Conservation (phyloP, 1,140 invertebrate genomes). For the Drosophila malerkotliana region DNA sequence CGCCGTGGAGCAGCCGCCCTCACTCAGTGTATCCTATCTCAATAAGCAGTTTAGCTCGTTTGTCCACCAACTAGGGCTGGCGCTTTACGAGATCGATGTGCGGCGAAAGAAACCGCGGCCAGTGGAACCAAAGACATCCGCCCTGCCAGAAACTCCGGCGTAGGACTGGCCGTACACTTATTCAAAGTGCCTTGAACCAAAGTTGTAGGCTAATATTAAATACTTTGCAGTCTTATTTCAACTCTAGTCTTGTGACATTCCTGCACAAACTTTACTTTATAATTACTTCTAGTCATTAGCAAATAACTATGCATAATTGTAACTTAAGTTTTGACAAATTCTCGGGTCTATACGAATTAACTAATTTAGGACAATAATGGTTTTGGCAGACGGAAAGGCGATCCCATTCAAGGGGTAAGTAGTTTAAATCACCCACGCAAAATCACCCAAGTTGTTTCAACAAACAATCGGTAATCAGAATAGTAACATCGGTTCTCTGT, state of each 20-base stretch:
- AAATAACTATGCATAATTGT: constrained; percentile 9
- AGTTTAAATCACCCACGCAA: not conserved
- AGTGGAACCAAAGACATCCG: not conserved
- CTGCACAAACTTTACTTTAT: constrained; percentile 10
- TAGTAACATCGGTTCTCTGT: constrained; percentile 44
- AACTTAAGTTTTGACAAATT: constrained; percentile 23
- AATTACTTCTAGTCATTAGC: constrained; percentile 30
- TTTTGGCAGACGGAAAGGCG: not conserved
- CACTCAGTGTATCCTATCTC: constrained; percentile 70
- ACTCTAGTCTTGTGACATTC: constrained; percentile 15
- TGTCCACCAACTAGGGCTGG: constrained; percentile 84
- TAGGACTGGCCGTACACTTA: constrained; percentile 20
- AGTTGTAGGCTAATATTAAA: constrained; percentile 54
- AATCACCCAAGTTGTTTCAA: constrained; percentile 5
- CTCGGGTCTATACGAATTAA: not conserved
- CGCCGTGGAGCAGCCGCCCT: constrained; percentile 62
- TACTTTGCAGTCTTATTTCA: constrained; percentile 12
- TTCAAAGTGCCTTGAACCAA: constrained; percentile 66
- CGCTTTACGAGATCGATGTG: constrained; percentile 84
- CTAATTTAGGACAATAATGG: constrained; percentile 10
- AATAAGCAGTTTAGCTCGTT: constrained; percentile 83
- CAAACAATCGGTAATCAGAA: constrained; percentile 41
- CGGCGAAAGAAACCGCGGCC: constrained; percentile 42
- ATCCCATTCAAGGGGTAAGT: constrained; percentile 15
- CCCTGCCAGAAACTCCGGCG: constrained; percentile 41